A percentile compares a stretch with the other conserved stretches of the same genome.
phyloP scores from a whole-genome alignment of 2,888 invertebrate species.

The Hemaris fuciformis region DNA sequence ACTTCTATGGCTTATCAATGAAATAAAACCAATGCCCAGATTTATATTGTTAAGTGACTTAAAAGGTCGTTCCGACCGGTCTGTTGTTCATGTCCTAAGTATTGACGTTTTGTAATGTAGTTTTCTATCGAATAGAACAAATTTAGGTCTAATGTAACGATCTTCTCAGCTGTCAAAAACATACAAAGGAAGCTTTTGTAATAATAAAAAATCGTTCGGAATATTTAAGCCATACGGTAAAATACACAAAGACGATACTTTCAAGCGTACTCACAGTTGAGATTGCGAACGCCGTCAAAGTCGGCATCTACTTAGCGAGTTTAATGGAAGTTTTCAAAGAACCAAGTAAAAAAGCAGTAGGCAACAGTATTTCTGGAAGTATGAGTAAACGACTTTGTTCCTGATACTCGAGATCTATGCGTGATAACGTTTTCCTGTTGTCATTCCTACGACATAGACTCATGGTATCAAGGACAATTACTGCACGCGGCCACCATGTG shows the following conservation, averaged over 20 bases:
- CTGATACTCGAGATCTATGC: slow-evolving; percentile 4
- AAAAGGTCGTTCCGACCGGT: no score
- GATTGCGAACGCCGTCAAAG: neutral
- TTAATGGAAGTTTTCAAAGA: slow-evolving; percentile 1
- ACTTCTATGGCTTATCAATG: no score
- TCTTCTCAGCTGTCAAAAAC: no score
- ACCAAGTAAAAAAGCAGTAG: neutral
- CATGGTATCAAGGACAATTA: slow-evolving; percentile 2
- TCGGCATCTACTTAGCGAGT: neutral
- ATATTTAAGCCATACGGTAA: no score
- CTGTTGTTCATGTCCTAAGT: neutral
- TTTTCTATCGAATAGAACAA: neutral
- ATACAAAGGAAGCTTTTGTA: no score
- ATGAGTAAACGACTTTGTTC: slow-evolving; percentile 10
- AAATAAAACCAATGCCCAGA: no score
- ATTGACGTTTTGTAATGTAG: neutral
- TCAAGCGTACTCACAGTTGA: neutral
- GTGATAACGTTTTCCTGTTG: slow-evolving; percentile 12
- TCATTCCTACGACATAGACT: neutral
- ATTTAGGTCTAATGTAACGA: no score
- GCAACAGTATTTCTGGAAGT: slow-evolving; percentile 5
- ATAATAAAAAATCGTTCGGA: no score
- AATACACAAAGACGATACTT: no score
- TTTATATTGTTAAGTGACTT: no score
- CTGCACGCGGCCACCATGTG: neutral